Percentiles rank a stretch among this genome's conserved stretches.
phyloP scores from a whole-genome alignment of 2,888 invertebrate genomes.

The Eupeodes latifasciatus region DNA sequence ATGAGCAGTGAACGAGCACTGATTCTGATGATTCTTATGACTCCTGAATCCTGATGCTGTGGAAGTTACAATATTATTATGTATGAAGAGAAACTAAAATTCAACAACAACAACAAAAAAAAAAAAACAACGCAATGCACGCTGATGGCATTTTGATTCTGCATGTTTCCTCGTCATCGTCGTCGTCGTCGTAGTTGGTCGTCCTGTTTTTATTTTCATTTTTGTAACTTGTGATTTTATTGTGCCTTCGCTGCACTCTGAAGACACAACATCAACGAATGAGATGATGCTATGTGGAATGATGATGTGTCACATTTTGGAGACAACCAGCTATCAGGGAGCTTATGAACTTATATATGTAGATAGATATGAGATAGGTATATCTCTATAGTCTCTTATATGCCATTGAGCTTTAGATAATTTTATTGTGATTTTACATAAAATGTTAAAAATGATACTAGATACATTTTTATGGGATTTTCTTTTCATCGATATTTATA shows the following conservation, averaged over 20 bases:
- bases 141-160: conserved; percentile 59
- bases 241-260: neutral
- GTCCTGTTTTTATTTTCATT: conserved; percentile 3
- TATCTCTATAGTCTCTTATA: neutral
- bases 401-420: conserved; percentile 8
- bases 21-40: neutral
- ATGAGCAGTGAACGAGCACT: neutral
- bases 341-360: conserved; percentile 1
- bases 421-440: conserved; percentile 15
- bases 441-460: conserved; percentile 26
- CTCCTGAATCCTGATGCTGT: conserved; percentile 38
- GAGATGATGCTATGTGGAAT: neutral
- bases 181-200: neutral
- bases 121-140: neutral
- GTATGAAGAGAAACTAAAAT: neutral
- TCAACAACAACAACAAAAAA: neutral
- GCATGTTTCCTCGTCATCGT: conserved; percentile 23
- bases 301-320: conserved; percentile 23
- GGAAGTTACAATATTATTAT: neutral
- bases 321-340: conserved; percentile 1
- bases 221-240: neutral
- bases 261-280: conserved; percentile 17
- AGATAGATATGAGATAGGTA: too few species aligned
- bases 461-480: conserved; percentile 28
- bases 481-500: conserved; percentile 3